Evolutionary conservation across 2,113 vertebrate species (phyloP), one percentile per base, ranked within the genome.

Genomic region (Scalopus aquaticus): DNA sequence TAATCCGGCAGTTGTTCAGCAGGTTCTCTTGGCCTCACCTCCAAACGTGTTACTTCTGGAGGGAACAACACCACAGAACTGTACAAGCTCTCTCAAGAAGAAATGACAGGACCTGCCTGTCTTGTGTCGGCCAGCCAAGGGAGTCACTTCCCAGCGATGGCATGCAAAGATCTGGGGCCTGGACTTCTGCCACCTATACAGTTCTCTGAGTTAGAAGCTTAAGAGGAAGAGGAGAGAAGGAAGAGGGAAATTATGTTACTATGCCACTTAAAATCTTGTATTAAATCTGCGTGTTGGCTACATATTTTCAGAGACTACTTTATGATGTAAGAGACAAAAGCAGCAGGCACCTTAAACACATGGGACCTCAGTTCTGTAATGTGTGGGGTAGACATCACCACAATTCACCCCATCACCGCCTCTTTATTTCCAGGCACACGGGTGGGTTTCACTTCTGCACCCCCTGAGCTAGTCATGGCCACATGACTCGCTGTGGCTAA

Each of bases 1-100:
- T 65, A 97, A 95, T 46, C 96, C 76, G 6, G 94, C 96, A 96
- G 96, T 97, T 92, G 94, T 91, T 95, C 91, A 70, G 92, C 88
- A 90, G 88, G 92, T 94, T 93, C 94, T 88, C 78, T 88, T 9
- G 92, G 93, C 96, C 94, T 94, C 96, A 95, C 95, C 94, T 97
- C 94, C 78, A 65, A 80, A 97, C 1, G 94, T 97, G 97, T 97
- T 58, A 96, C 92, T 97, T 97, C 93, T 91, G 96, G 90, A 95
- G 91, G 35, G 90, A 96, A 86, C 15, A 32, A 87, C 93, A 91
- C 73, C 76, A 44, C 0, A 12, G 90, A 86, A 49, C 80, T 42
- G 67, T 26, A 93, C 42, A 2, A 13, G 20, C 56, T 56, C 74
- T 85, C 73, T 46, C 35, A 20, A 13, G 91, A 83, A 82, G 80